Evolutionary conservation across 2,888 invertebrate species (phyloP), one percentile per base, ranked within the genome.

Genomic region (Oscheius onirici): DNA sequence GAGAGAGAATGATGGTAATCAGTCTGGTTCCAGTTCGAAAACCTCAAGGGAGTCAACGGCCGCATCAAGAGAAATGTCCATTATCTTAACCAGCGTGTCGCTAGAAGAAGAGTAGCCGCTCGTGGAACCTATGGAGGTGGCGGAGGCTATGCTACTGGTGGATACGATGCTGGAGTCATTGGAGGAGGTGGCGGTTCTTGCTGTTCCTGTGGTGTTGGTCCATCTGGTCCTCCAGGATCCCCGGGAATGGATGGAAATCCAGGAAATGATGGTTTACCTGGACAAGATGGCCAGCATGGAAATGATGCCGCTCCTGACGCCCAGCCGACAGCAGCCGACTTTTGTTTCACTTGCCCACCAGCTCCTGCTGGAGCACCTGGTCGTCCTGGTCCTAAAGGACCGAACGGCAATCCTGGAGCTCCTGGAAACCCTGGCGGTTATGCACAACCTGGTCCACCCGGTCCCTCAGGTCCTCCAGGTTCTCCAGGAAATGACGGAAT

Each of bases 301-400:
- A 34, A 55, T n/a, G 71, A 71, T 26, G 71, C 71, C 8, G 43
- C 44, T 13, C 66, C 66, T 15, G 61, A 72, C 60, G 74, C 72
- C 44, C 57, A 72, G 34, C 78, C 80, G 57, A 72, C 74, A 43
- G 75, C 75, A 46, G 75, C 65, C 40, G 78, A 80, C 55, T 80
- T 78, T 75, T 80, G 80, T 73, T 80, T 80, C 77, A 79, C 74
- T 52, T 78, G 83, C 73, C 75, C 77, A 44, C 74, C 77, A 15
- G 79, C 76, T 65, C 79, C 79, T 22, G 75, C 75, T 17, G 79
- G 79, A 70, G 61, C 69, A 20, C 71, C 73, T 20, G 77, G 75
- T 40, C 34, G 69, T 15, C 74, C 76, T 55, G 78, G 78, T 73
- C 61, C 63, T 11, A 69, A 65, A 15, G 79, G 79, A 63, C 65